Conservation (phyloP, 2,113 vertebrate species). For the Capreolus pygargus region DNA sequence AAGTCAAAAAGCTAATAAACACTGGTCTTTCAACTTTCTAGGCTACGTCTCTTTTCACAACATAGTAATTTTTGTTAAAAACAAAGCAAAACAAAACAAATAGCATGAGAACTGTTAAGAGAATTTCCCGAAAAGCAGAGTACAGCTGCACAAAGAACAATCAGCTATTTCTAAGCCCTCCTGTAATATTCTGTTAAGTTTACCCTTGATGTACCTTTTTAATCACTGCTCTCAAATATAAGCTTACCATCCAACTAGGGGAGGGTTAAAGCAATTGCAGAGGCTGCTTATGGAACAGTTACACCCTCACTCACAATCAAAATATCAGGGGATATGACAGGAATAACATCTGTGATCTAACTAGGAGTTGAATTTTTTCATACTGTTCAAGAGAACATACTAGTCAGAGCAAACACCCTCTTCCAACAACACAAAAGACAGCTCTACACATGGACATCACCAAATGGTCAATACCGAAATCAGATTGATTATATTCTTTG, state of each 20-base stretch:
- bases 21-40: conserved; percentile 1
- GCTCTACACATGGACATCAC: not conserved
- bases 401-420: not conserved
- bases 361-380: not conserved
- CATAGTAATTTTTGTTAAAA: conserved; percentile 37
- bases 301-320: not conserved
- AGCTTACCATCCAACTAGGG: not conserved
- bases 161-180: not conserved
- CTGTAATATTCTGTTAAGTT: not conserved
- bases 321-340: not conserved
- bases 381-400: not conserved
- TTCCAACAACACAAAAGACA: not conserved
- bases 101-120: not conserved
- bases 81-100: conserved; percentile 4
- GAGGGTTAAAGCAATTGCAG: not conserved
- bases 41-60: not conserved
- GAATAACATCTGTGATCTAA: not conserved
- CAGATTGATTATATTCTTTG: not conserved
- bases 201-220: not conserved
- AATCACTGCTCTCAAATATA: conserved; percentile 21
- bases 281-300: not conserved
- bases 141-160: not conserved
- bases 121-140: not conserved
- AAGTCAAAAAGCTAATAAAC: conserved; percentile 8
- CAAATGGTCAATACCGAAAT: not conserved